Base-by-base conservation (phyloP, 2,888 invertebrate species). In the Hypselothyrea guttata region DNA sequence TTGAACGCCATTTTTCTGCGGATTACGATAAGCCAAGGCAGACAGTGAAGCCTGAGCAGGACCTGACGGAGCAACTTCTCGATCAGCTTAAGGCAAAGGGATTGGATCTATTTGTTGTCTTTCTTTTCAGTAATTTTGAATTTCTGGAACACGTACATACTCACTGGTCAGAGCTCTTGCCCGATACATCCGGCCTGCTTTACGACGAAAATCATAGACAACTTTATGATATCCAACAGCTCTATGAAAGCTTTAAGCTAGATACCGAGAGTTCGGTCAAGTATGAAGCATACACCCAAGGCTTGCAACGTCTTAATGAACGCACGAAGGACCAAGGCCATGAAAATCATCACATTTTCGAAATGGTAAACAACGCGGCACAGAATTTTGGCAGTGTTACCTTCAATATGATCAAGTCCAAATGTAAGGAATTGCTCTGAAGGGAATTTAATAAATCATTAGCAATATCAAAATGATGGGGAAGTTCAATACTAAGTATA, bases 101-200 rank as follows among this genome's bases (percentile, higher is more conserved):
- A 0, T 22, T 88, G 13, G 88, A 87, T 58, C 56, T 87, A 7
- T 85, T 87, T 46, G 72, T 87, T 13, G 73, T 84, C 22, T 88
- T 84, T 58, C 64, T 87, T 9, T 87, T 87, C 7, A 88, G 88
- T 45, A 88, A 87, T 46, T 87, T 87, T 54, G 88, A 87, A 49
- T 87, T 87, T 13, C 55, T 87, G 3, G 88, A 87, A 27, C 77
- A 75, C 27, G 64, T 87, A 13, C 86, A 87, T 38, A 63, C 73
- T 9, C 75, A 87, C 4, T 87, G 88, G 88, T 11, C 49, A 0
- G 46, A 58, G 1, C 28, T 86, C 27, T 8, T 88, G 51, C 71
- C 82, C 0, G 65, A 79, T 37, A 44, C 67, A 12, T 55, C 68
- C 30, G 66, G 58, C 5, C 8, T 74, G 22, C 57, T 71, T 0